phyloP scores from a whole-genome alignment of 2,797 vertebrate genomes.

The Esox masquinongy region DNA sequence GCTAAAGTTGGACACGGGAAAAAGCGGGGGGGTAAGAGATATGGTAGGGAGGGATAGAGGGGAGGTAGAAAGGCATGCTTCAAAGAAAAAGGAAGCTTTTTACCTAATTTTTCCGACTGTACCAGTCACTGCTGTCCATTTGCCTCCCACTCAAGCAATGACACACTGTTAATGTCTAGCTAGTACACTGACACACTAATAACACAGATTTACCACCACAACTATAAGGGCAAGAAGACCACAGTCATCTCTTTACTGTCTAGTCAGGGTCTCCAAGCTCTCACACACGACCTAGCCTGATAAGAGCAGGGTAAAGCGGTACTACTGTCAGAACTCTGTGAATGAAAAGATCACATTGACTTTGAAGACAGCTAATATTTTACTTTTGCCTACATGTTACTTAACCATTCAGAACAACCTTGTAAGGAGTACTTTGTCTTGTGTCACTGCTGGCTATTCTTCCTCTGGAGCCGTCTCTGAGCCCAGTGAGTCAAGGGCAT shows the following conservation, averaged over 20 bases:
- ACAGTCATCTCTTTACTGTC: not conserved
- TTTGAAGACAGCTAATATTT: not conserved
- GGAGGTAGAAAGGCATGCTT: not conserved
- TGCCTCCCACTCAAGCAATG: conserved; percentile 1
- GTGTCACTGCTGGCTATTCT: not conserved
- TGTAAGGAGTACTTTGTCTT: not conserved
- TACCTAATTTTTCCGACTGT: not conserved
- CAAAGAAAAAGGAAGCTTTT: conserved; percentile 2
- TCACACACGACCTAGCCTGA: not conserved
- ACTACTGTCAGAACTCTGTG: not conserved
- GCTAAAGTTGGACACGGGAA: conserved; percentile 51
- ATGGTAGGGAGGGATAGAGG: not conserved
- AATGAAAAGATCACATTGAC: not conserved
- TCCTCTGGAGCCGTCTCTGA: not conserved
- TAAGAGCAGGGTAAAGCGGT: not conserved
- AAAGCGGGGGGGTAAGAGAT: not conserved
- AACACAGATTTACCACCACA: not conserved
- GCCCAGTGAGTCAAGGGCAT: not conserved
- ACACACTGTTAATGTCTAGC: conserved; percentile 2
- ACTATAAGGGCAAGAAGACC: not conserved
- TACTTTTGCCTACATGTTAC: not conserved
- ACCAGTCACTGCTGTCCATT: conserved; percentile 6
- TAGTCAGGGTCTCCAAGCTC: not conserved
- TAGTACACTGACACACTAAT: conserved; percentile 17
- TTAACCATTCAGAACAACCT: not conserved